Evolutionary conservation across 2,797 vertebrate genomes (phyloP).

Genomic region (Anas bernieri): DNA sequence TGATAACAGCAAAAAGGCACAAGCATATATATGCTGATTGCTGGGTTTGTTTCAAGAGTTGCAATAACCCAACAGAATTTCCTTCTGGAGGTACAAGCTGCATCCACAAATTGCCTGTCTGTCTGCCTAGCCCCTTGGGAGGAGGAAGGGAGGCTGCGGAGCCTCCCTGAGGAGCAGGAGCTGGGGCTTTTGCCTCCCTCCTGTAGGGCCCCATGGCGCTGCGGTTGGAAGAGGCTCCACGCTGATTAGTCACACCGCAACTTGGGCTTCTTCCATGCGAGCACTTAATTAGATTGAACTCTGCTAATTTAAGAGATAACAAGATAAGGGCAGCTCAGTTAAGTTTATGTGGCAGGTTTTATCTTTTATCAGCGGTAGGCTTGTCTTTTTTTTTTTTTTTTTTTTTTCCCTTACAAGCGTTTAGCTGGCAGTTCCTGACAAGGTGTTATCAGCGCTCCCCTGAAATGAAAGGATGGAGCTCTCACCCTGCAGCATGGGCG

Average conservation of each 20-base stretch:
- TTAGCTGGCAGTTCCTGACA: not conserved
- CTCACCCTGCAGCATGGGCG: not conserved
- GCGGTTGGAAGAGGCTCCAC: not conserved
- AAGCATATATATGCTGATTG: not conserved
- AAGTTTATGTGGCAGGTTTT: not conserved
- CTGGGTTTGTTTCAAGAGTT: not conserved
- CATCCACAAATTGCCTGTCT: too few relatives aligned
- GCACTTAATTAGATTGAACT: conserved; percentile 63
- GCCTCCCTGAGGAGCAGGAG: not conserved
- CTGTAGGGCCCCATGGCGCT: not conserved
- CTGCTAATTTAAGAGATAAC: conserved; percentile 65
- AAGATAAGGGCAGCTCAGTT: conserved; percentile 44
- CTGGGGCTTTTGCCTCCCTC: not conserved
- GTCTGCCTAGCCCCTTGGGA: not conserved
- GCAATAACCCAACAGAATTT: not conserved
- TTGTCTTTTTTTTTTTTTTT: conserved; percentile 5
- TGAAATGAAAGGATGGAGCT: not conserved
- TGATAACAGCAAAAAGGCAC: not conserved
- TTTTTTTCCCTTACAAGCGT: not conserved
- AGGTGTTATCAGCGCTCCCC: not conserved
- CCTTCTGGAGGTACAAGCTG: not conserved
- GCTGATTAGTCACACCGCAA: conserved; percentile 38
- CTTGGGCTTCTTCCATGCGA: conserved; percentile 47
- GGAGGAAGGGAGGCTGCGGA: too few relatives aligned
- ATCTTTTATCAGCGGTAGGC: conserved; percentile 16